Conservation (phyloP, 2,113 vertebrate genomes). For the Parotia lawesii region DNA sequence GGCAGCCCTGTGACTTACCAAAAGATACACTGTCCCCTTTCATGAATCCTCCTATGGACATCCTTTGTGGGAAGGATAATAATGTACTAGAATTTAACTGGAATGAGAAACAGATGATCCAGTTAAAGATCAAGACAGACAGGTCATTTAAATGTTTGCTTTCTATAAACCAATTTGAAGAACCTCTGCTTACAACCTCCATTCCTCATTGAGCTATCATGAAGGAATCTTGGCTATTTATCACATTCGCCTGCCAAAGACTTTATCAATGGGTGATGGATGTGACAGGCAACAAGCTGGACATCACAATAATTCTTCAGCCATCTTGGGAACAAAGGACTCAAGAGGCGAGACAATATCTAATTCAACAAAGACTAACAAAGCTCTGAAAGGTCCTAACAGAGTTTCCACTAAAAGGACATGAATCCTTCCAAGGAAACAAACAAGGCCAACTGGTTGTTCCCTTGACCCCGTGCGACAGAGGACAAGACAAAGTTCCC, state of each 20-base stretch:
- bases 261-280: neutral
- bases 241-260: neutral
- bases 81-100: neutral
- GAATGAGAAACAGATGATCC: neutral
- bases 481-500: neutral
- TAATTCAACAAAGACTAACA: slow-evolving; percentile 24
- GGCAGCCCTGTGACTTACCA: neutral
- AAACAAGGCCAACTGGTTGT: slow-evolving; percentile 10
- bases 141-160: neutral
- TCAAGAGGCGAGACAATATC: neutral
- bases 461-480: neutral
- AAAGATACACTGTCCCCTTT: neutral
- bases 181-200: neutral
- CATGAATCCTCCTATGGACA: neutral
- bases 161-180: neutral
- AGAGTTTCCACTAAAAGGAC: neutral
- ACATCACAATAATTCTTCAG: neutral
- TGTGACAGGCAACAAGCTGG: neutral
- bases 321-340: neutral
- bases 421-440: slow-evolving; percentile 5
- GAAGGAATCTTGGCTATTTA: slow-evolving; percentile 21
- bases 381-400: slow-evolving; percentile 7
- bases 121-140: neutral
- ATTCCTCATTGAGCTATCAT: slow-evolving; percentile 2
- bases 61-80: neutral